Base-by-base conservation (phyloP, 2,888 invertebrate genomes). In the Antheraea assamensis region DNA sequence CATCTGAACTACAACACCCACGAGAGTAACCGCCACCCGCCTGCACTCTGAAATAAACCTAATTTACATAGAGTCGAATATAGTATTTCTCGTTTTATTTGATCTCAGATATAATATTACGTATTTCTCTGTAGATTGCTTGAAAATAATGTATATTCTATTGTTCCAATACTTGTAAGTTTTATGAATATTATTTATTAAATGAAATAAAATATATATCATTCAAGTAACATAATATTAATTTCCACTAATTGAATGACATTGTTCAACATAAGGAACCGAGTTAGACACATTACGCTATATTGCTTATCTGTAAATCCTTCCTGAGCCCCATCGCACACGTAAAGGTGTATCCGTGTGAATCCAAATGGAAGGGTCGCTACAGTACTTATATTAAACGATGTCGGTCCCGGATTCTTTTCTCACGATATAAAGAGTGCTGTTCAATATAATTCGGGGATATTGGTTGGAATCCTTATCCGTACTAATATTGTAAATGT, bases 301-400 rank as follows among this genome's bases (percentile, higher is more conserved):
- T 88, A 88, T 88, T 87, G 82, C 85, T 85, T 87, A 86, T 87
- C 87, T 85, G 83, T 82, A 85, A 85, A 85, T 85, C 82, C 80
- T 79, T 78, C 78, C 75, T 76, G 78, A 80, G 81, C 76, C 78
- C 80, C 80, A 79, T 79, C 82, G 85, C 82, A 83, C 81, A 83
- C 81, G 84, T 84, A 82, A 83, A 85, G 83, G 80, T 76, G 81
- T 49, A 83, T 75, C 81, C 85, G 82, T 80, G 89, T 90, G 88
- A 80, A 90, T 81, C 82, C 79, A 82, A 79, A 81, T 77, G 88
- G 87, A 90, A 90, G 89, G 90, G 89, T 88, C 88, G 82, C 80
- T 82, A 80, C 82, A 82, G 78, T 82, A 82, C 85, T 84, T 83
- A 80, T 81, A 89, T 85, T 85, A 84, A 88, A 86, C 85, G 83